Evolutionary conservation across 2,113 vertebrate species (phyloP).

Genomic region (Carassius carassius): DNA sequence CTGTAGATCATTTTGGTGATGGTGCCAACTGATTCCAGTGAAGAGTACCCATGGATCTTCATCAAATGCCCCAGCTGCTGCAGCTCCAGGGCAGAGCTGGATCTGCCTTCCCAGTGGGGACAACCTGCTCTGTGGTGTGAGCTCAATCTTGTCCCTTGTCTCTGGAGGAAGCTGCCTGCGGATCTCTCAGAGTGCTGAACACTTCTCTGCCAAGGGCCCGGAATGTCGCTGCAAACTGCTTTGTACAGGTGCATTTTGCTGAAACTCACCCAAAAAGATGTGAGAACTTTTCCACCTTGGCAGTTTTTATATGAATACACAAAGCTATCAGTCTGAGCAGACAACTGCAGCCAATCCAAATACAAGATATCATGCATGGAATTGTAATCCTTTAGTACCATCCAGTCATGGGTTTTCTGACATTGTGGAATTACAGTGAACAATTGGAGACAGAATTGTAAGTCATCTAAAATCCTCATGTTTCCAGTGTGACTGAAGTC

Average conservation of each 20-base stretch:
- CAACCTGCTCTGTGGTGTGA: constrained; percentile 52
- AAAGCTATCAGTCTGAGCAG: neutral
- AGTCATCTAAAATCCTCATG: constrained; percentile 37
- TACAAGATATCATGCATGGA: neutral
- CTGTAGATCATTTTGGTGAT: constrained; percentile 74
- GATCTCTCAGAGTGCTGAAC: constrained; percentile 60
- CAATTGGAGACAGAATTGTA: constrained; percentile 34
- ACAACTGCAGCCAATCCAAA: neutral
- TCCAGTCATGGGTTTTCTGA: constrained; percentile 27
- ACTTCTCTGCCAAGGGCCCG: constrained; percentile 61
- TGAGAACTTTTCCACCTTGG: neutral
- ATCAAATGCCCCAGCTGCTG: constrained; percentile 51
- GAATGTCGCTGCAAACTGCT: constrained; percentile 65
- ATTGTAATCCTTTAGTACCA: constrained; percentile 2
- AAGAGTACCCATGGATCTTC: constrained; percentile 45
- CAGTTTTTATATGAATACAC: constrained; percentile 17
- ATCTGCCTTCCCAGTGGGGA: constrained; percentile 44
- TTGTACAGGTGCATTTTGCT: constrained; percentile 65
- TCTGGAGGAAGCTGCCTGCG: constrained; percentile 56
- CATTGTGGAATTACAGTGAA: constrained; percentile 25
- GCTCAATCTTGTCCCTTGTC: constrained; percentile 58
- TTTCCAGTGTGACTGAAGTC: neutral
- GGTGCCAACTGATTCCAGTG: too few species aligned
- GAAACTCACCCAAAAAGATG: neutral
- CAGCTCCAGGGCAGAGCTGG: constrained; percentile 52